Conservation (phyloP, 2,888 invertebrate genomes). For the Odontothrips loti region DNA sequence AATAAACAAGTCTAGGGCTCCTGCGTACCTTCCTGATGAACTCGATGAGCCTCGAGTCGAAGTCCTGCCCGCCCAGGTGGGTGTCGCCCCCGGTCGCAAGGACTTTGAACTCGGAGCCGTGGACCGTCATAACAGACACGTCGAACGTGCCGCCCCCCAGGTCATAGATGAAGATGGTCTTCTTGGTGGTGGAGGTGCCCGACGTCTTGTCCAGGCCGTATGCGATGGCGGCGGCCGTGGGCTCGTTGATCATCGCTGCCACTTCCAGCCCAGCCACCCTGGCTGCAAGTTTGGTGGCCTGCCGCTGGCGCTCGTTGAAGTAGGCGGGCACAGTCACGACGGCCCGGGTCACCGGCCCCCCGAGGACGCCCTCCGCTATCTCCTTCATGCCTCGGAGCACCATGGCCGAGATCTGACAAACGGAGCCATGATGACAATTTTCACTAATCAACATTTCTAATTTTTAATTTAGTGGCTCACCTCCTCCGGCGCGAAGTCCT, state of each 20-base stretch:
- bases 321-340: background rate
- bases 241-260: background rate
- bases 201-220: background rate
- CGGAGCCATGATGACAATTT: no score
- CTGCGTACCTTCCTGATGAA: background rate
- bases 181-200: background rate
- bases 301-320: background rate
- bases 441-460: no score
- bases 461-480: no score
- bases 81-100: background rate
- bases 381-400: background rate
- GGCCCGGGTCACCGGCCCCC: background rate
- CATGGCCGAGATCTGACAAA: background rate
- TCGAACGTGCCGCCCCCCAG: constrained; percentile 14
- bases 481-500: background rate
- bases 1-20: no score
- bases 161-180: background rate
- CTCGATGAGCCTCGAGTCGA: background rate
- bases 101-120: background rate
- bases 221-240: background rate
- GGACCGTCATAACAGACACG: background rate
- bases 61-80: background rate
- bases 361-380: background rate
- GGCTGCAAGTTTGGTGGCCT: background rate
- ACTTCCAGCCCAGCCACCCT: background rate